Conservation (phyloP, 2,797 vertebrate genomes). For the Crypturellus tataupa region DNA sequence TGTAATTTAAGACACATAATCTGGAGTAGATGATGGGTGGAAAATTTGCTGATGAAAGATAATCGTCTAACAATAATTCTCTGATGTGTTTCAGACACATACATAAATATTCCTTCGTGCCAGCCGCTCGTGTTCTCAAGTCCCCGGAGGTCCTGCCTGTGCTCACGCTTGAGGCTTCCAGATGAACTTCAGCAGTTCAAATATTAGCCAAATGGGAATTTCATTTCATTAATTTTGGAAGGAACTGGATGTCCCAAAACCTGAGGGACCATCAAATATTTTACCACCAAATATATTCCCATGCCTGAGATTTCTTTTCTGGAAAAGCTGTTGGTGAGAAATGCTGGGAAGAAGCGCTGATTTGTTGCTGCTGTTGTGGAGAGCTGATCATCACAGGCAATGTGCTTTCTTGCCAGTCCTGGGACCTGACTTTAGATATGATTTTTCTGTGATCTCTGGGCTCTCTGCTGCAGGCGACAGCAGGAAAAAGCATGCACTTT, state of each 20-base stretch:
- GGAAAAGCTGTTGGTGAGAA: background rate
- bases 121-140: background rate
- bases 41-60: background rate
- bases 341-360: background rate
- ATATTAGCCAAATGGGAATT: background rate
- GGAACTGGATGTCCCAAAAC: background rate
- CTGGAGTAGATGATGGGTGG: background rate
- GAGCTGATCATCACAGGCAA: background rate
- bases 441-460: background rate
- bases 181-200: background rate
- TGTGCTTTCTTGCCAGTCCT: background rate
- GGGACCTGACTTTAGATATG: background rate
- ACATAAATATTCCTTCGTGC: background rate
- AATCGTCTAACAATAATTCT: background rate
- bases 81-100: background rate
- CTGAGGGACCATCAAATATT: background rate
- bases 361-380: background rate
- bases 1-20: background rate
- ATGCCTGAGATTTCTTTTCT: constrained; percentile 6
- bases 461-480: background rate
- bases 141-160: background rate
- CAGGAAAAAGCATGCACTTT: background rate
- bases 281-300: background rate
- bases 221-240: background rate
- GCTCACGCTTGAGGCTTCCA: background rate